These are phyloP conservation scores for Pelochelys cantorii DNA, from an alignment of 2,797 vertebrate genomes.

Conservation along the genomic window DNA sequence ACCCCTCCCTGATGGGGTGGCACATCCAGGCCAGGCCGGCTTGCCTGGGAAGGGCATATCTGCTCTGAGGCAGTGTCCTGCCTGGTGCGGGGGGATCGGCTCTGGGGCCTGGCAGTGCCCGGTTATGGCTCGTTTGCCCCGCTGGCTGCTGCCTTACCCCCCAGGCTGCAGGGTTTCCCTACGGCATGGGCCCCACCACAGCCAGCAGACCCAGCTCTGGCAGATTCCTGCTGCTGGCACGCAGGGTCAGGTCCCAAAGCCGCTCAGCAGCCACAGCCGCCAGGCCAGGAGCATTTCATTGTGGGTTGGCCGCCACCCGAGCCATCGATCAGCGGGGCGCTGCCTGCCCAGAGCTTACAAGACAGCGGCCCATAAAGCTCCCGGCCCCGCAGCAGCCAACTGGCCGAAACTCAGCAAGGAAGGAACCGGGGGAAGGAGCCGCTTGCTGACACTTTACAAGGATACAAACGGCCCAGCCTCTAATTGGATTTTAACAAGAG, in stretches of 20 bases:
- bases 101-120: background rate
- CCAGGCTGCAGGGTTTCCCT: too few relatives aligned
- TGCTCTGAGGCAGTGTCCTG: background rate
- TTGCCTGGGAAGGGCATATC: background rate
- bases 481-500: constrained; percentile 47
- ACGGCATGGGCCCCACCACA: background rate
- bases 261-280: background rate
- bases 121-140: too few relatives aligned
- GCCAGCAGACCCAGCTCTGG: background rate
- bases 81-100: background rate
- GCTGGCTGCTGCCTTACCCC: background rate
- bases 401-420: background rate
- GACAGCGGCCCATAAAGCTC: background rate
- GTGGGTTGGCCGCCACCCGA: background rate
- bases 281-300: background rate
- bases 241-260: background rate
- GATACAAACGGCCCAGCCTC: constrained; percentile 1
- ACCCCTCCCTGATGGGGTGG: too few relatives aligned
- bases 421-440: background rate
- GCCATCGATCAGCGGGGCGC: background rate
- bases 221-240: background rate
- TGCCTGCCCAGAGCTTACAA: background rate
- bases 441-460: background rate
- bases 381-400: background rate
- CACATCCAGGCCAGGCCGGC: background rate